Evolutionary conservation across 2,797 vertebrate species (phyloP), one percentile per base, ranked within the genome.

Genomic region (Enteromius argenteus): DNA sequence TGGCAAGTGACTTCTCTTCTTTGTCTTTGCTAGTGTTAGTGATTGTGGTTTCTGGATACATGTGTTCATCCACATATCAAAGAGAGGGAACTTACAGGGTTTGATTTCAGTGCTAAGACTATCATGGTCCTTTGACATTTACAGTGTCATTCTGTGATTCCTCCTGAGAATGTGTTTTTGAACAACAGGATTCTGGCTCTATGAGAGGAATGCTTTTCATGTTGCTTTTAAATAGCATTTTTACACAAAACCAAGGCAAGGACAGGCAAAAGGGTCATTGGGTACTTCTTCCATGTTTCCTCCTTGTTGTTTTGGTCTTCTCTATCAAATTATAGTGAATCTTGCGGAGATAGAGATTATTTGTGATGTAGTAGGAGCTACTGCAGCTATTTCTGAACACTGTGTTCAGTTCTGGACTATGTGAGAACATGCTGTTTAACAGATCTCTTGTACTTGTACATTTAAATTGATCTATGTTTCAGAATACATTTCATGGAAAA

Each of bases 61-160:
- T 60, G 51, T 60, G 42, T 4, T 49, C 73, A 62, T 37, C 42
- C 42, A 32, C 4, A 46, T 37, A 27, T 82, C 56, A 81, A 62
- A 73, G 69, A 37, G 68, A 73, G 56, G 4, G 6, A 71, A 46
- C 75, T 6, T 6, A 19, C 6, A n/a, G 39, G 56, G 27, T 51
- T 66, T 82, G 14, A 27, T 75, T 39, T 66, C 44, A 66, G 42
- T 64, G 30, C 58, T 82, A 5, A 83, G 15, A 11, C 10, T 13
- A 15, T 39, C 58, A 53, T 56, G 72, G 14, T 67, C 35, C 32
- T 83, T 83, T 76, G 72, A 76, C 72, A 76, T 76, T 76, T 75
- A 32, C 42, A 3, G 7, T 67, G 8, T 3, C n/a, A 35, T 81
- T 49, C 32, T 73, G 6, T 35, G 27, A 49, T 75, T 23, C 39